Evolutionary conservation across 2,113 vertebrate genomes (phyloP).

Genomic region (Salminus brasiliensis): DNA sequence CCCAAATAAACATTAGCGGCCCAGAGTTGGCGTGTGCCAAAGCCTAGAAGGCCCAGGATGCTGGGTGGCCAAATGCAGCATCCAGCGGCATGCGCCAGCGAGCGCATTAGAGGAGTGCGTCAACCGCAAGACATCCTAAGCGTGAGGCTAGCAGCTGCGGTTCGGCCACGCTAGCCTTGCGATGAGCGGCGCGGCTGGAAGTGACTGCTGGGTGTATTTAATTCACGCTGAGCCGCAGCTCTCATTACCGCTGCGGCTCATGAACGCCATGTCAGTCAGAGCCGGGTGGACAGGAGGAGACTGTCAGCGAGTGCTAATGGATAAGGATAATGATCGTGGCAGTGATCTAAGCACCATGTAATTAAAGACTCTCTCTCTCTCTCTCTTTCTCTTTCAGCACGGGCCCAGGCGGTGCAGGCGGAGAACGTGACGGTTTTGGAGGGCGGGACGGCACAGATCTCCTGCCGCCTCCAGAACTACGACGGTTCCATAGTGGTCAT

Average conservation of each 20-base stretch:
- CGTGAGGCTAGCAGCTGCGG: not conserved
- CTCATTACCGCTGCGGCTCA: not conserved
- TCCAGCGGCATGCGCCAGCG: constrained; percentile 26
- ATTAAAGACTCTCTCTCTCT: constrained; percentile 38
- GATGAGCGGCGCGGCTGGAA: not conserved
- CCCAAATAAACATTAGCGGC: constrained; percentile 32
- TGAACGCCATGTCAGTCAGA: not conserved
- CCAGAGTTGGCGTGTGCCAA: not conserved
- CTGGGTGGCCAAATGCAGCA: not conserved
- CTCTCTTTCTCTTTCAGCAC: constrained; percentile 62
- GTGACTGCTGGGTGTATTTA: no score
- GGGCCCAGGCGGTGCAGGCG: constrained; percentile 86
- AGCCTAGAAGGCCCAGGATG: constrained; percentile 24
- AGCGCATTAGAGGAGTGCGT: constrained; percentile 1
- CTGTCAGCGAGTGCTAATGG: constrained; percentile 22
- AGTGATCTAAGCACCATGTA: constrained; percentile 38
- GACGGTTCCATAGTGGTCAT: constrained; percentile 93
- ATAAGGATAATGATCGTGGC: constrained; percentile 32
- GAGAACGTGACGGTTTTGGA: constrained; percentile 91
- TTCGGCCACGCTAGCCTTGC: not conserved
- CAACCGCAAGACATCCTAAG: not conserved
- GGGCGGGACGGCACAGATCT: constrained; percentile 89
- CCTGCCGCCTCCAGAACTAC: constrained; percentile 88
- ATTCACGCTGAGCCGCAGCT: not conserved
- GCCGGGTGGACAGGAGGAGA: not conserved